Evolutionary conservation across 1,140 invertebrate genomes (phyloP), one percentile per base, ranked within the genome.

Genomic region (Diprion similis): DNA sequence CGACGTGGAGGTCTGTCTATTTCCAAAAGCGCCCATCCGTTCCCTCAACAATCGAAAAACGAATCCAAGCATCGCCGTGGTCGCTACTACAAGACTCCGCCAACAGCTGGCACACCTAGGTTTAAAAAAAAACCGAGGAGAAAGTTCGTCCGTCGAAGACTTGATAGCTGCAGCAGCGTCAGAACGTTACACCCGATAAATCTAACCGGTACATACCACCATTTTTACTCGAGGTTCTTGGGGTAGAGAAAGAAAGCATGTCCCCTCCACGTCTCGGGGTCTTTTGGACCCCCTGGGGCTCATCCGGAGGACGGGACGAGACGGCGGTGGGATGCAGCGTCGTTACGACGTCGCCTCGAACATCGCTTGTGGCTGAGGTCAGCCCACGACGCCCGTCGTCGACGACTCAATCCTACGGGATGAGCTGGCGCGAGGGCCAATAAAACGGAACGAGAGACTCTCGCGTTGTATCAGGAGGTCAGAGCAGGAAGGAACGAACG

Each of bases 381-480:
- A 37, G n/a, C 51, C 51, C 51, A 59, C 51, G 51, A 37, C 24
- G 51, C 51, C n/a, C 51, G 51, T 59, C 11, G n/a, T 17, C 11
- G n/a, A 59, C 51, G 51, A 59, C 51, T 59, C 51, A 59, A 59
- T 59, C 51, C 51, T 59, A 13, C 51, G 51, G 51, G 51, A 59
- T 59, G 51, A 59, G 51, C 51, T 59, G 51, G 51, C 51, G n/a
- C 51, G 11, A 59, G 11, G 51, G 51, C 51, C 51, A 59, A 59
- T 59, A 59, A 59, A 59, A 59, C 51, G 11, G 51, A 59, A 59
- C 51, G 51, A 59, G 51, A 59, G n/a, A 13, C 9, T 37, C 24
- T 37, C 24, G 24, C 24, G 24, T 37, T 37, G 2, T 37, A 37
- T 37, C 24, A 37, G 24, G 24, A 37, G 24, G 24, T 37, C 24